Conservation (phyloP, 2,888 invertebrate genomes). For the Junonia oenone region DNA sequence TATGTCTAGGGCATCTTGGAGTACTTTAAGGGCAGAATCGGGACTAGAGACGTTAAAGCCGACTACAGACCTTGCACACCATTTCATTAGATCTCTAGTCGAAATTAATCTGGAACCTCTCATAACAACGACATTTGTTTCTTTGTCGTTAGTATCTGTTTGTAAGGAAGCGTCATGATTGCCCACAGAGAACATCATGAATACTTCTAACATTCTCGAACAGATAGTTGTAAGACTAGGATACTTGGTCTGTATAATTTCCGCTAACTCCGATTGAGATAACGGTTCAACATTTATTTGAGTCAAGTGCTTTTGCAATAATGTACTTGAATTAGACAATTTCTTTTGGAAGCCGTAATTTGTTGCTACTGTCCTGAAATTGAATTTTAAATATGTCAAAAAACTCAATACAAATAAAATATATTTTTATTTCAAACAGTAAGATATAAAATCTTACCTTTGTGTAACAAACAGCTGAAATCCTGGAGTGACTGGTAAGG, state of each 20-base stretch:
- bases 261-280: conserved; percentile 85
- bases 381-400: too few relatives aligned
- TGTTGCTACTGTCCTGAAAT: conserved; percentile 78
- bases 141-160: conserved; percentile 46
- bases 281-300: conserved; percentile 90
- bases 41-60: conserved; percentile 87
- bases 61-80: conserved; percentile 88
- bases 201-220: conserved; percentile 89
- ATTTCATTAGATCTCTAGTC: conserved; percentile 94
- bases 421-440: too few relatives aligned
- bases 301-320: conserved; percentile 90
- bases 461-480: conserved; percentile 97
- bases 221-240: conserved; percentile 86
- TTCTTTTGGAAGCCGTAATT: conserved; percentile 81
- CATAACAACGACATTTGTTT: conserved; percentile 44
- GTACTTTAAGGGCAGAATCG: conserved; percentile 83
- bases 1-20: conserved; percentile 94
- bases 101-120: conserved; percentile 84
- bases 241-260: conserved; percentile 84
- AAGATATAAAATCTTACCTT: too few relatives aligned
- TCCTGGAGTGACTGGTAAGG: conserved; percentile 87
- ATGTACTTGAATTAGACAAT: conserved; percentile 81
- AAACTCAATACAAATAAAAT: too few relatives aligned
- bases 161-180: conserved; percentile 77
- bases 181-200: conserved; percentile 87